Percentiles rank a stretch among this genome's conserved stretches.
Evolutionary conservation across 2,797 vertebrate species (phyloP).

Genomic region (Peromyscus eremicus): DNA sequence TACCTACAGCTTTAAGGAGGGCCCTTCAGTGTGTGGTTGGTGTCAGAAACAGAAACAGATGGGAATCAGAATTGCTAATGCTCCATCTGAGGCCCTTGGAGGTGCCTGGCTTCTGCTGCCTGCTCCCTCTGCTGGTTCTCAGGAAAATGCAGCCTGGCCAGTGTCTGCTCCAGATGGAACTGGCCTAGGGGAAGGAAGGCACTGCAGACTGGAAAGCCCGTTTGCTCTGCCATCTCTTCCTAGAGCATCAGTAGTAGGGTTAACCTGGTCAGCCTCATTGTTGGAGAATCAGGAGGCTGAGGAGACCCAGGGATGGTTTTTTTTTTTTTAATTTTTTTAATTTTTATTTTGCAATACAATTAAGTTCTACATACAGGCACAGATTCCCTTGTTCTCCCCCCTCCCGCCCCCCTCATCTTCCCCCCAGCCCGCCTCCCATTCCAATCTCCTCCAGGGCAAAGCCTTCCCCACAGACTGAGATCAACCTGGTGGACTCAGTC

Average conservation of each 20-base stretch:
- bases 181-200: not conserved
- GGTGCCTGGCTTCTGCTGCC: not conserved
- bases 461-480: no score
- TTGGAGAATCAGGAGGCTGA: not conserved
- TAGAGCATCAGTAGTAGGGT: no score
- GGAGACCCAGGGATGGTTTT: not conserved
- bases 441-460: no score
- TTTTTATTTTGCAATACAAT: no score
- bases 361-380: no score
- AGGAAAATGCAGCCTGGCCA: not conserved
- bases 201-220: not conserved
- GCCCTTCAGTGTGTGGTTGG: slow-evolving; percentile 1
- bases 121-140: slow-evolving; percentile 80
- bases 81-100: not conserved
- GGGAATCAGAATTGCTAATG: slow-evolving; percentile 56
- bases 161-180: not conserved
- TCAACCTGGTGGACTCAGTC: no score
- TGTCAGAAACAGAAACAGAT: not conserved
- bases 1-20: not conserved
- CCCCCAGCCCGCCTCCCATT: no score
- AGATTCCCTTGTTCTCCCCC: no score
- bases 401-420: no score
- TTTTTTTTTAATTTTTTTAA: no score
- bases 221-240: not conserved
- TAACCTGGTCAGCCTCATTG: not conserved